A percentile compares a stretch with the other conserved stretches of the same genome.
phyloP scores from a whole-genome alignment of 2,888 invertebrate genomes.

The Pachycephus smyrnensis region DNA sequence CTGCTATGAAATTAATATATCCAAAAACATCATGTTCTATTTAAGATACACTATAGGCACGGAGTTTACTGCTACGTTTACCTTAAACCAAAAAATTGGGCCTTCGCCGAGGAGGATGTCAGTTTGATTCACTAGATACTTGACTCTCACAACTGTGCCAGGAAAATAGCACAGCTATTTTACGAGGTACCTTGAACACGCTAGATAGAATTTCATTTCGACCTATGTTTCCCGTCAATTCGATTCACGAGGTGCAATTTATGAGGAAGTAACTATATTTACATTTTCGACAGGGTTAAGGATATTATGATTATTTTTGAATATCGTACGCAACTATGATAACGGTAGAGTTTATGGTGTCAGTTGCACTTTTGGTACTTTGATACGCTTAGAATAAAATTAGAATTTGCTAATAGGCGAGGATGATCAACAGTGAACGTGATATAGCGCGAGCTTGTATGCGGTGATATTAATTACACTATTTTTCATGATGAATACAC shows the following conservation, averaged over 20 bases:
- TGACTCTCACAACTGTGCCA: slow-evolving; percentile 54
- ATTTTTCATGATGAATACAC: neutral
- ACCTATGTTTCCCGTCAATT: neutral
- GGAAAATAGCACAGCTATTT: slow-evolving; percentile 57
- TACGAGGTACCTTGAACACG: slow-evolving; percentile 53
- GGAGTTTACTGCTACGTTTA: neutral
- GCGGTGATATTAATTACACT: neutral
- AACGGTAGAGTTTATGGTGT: neutral
- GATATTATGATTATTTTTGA: neutral
- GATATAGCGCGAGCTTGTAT: neutral
- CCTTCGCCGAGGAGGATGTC: slow-evolving; percentile 42
- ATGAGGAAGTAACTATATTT: neutral
- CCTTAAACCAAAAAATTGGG: slow-evolving; percentile 40
- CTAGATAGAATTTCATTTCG: slow-evolving; percentile 42
- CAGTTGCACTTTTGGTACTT: neutral
- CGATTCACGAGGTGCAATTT: neutral
- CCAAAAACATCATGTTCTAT: neutral
- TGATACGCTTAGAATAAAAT: neutral
- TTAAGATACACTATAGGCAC: neutral
- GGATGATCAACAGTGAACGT: neutral
- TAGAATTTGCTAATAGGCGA: neutral
- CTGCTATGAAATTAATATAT: neutral
- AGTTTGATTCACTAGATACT: slow-evolving; percentile 49
- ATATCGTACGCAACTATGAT: neutral
- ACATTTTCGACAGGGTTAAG: neutral